Base-by-base conservation (phyloP, 2,888 invertebrate species). In the Apodemia mormo region DNA sequence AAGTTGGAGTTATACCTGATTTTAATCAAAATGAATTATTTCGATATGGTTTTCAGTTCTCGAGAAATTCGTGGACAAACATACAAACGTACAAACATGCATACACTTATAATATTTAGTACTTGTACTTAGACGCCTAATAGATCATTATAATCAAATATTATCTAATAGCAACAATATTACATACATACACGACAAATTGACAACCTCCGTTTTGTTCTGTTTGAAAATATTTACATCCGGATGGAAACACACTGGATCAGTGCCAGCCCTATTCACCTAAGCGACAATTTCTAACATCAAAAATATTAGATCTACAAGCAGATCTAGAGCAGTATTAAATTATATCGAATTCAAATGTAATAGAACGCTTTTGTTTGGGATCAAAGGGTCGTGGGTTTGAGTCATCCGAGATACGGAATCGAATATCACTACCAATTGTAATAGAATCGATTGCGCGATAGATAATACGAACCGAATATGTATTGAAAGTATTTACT, bases 291-390 rank as follows among this genome's bases (percentile, higher is more conserved):
- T 64, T 64, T 64, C 64, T 64, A 37, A 14, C 37, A 64, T 64
- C 64, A 64, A 64, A 64, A 64, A 64, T 64, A 64, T 64, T 64
- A 37, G 37, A 64, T 64, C 64, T 37, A 64, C 64, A 64, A 64
- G 37, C 64, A 37, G 33, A 37, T 64, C 64, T 64, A 8, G 64
- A 64, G 64, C n/a, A 33, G 64, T 64, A 64, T 64, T 64, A 64
- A 64, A 64, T 64, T 64, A 64, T 64, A 64, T 64, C 30, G 37
- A 64, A 33, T 37, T 64, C 61, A 64, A 64, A 64, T 64, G 61
- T 64, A 64, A 64, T n/a, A 37, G 14, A 64, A 64, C 61, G 37
- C 61, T 64, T 64, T 64, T 64, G 61, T 64, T 64, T 64, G 61
- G 61, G 61, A 64, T 64, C n/a, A 14, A 14, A 33, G 61, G 61